Evolutionary conservation across 2,797 vertebrate species (phyloP).

Genomic region (Pangasius krempfi): DNA sequence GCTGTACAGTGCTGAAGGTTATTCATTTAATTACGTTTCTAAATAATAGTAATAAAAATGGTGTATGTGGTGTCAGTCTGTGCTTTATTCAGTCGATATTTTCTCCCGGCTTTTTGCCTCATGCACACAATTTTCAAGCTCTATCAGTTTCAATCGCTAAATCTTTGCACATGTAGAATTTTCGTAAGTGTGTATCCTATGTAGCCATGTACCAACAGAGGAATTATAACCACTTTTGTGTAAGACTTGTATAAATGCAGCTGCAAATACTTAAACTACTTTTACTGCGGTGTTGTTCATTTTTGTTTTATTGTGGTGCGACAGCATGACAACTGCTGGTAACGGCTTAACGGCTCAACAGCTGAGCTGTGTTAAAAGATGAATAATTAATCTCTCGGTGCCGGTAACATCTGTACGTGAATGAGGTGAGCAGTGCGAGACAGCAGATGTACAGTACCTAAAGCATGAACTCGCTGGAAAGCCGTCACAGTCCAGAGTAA

Average conservation of each 20-base stretch:
- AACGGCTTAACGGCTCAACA: slow-evolving; percentile 7
- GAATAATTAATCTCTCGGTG: slow-evolving; percentile 33
- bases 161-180: background rate
- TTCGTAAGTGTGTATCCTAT: too few species aligned
- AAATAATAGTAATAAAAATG: background rate
- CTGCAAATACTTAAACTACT: background rate
- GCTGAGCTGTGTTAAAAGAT: background rate
- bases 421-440: background rate
- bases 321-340: slow-evolving; percentile 7
- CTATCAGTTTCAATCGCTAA: background rate
- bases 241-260: background rate
- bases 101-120: background rate
- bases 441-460: slow-evolving; percentile 21
- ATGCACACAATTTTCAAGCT: background rate
- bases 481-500: slow-evolving; percentile 17
- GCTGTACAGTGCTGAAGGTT: background rate
- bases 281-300: background rate
- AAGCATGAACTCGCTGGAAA: slow-evolving; percentile 5
- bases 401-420: slow-evolving; percentile 27
- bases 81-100: background rate
- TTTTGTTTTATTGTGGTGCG: background rate
- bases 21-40: background rate
- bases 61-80: background rate
- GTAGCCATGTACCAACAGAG: too few species aligned
- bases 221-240: background rate